Evolutionary conservation across 1,140 invertebrate species (phyloP).

Genomic region (Globodera rostochiensis): DNA sequence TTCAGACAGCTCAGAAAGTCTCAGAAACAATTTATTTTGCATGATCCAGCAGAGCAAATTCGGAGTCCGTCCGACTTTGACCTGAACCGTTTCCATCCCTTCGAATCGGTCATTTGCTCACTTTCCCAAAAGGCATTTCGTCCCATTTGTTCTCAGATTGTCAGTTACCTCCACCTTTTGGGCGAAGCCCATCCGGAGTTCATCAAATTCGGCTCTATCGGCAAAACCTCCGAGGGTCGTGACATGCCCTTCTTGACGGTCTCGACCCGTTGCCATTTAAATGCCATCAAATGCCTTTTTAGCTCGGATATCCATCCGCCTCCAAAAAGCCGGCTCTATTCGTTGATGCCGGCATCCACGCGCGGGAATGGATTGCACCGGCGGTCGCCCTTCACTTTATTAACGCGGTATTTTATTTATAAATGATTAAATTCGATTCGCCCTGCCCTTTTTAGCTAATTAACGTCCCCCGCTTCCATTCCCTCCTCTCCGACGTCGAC

Average conservation of each 20-base stretch:
- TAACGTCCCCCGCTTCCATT: constrained; percentile 11
- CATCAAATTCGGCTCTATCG: constrained; percentile 33
- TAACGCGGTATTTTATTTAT: constrained; percentile 23
- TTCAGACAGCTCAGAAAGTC: constrained; percentile 16
- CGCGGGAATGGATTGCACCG: constrained; percentile 46
- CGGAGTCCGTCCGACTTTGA: constrained; percentile 12
- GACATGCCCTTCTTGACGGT: constrained; percentile 35
- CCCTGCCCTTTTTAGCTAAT: constrained; percentile 17
- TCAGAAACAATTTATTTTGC: neutral
- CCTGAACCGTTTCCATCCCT: constrained; percentile 9
- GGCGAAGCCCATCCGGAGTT: constrained; percentile 20
- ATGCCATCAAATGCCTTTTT: constrained; percentile 9
- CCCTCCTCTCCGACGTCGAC: constrained; percentile 39
- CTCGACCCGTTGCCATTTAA: neutral
- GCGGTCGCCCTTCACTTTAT: constrained; percentile 37
- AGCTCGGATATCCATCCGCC: constrained; percentile 39
- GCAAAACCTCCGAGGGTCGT: constrained; percentile 32
- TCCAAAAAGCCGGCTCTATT: constrained; percentile 38
- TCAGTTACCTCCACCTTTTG: constrained; percentile 28
- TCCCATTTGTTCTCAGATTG: constrained; percentile 24
- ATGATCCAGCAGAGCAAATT: constrained; percentile 4
- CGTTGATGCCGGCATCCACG: constrained; percentile 50
- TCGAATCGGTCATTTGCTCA: neutral
- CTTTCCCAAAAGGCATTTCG: neutral
- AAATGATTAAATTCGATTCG: neutral